Evolutionary conservation across 2,113 vertebrate species (phyloP), one percentile per base, ranked within the genome.

Genomic region (Leptobrachium leishanense): DNA sequence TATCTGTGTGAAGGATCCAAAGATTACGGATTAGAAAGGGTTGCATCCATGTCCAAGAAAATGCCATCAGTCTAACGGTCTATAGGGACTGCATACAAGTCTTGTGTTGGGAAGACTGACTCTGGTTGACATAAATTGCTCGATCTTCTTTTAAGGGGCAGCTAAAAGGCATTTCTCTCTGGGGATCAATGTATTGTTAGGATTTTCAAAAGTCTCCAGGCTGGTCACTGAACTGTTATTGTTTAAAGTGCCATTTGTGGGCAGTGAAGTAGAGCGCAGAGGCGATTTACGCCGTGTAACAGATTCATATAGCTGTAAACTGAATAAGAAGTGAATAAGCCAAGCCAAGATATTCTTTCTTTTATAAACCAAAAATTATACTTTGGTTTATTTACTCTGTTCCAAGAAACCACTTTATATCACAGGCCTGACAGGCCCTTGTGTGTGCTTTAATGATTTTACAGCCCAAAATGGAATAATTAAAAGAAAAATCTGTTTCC

Each of bases 401-500:
- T 68, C 41, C 15, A 13, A 68, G 20, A 13, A 42, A 39, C 39
- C 11, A 40, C 40, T 67, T 73, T 74, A 80, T 39, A 67, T 68
- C 46, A 10, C 65, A 57, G 71, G 54, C 71, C 71, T 55, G 40
- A 40, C 39, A 76, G 39, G 42, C 10, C 39, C 42, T 76, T 20
- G 20, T 12, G 10, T 74, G 40, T 74, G n/a, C 46, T 63, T 53
- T 63, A 69, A 50, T 6, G 66, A 66, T 67, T 42, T 63, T 68
- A 50, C 57, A 46, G 20, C 78, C 68, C 57, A 13, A 69, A 57
- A 59, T 78, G 77, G 72, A 78, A 84, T 85, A 87, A 91, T 89
- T 86, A 89, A 85, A 87, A 83, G 81, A 82, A 84, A 85, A 84
- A 85, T 79, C 44, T 63, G 67, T 72, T 79, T 72, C 43, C 69